Conservation (phyloP, 2,797 vertebrate species). For the Crenichthys baileyi region DNA sequence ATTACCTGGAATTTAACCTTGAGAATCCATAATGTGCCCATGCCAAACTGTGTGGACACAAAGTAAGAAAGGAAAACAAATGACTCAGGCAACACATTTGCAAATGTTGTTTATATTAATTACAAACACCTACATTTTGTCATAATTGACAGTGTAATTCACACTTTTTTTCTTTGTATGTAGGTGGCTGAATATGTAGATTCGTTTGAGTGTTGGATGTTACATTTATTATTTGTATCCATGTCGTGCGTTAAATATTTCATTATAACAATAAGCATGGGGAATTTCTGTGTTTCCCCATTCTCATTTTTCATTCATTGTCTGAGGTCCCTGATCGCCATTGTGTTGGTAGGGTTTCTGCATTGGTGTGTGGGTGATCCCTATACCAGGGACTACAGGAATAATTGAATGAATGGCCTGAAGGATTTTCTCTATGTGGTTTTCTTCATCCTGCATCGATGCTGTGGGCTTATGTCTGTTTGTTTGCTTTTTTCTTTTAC, state of each 20-base stretch:
- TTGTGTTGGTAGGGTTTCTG: constrained; percentile 24
- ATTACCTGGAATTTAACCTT: background rate
- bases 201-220: constrained; percentile 1
- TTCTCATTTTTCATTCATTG: constrained; percentile 42
- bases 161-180: too few relatives aligned
- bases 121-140: background rate
- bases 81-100: background rate
- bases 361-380: constrained; percentile 48
- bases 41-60: constrained; percentile 1
- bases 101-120: constrained; percentile 5
- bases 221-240: constrained; percentile 1
- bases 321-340: constrained; percentile 34
- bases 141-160: background rate
- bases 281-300: constrained; percentile 20
- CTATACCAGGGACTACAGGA: constrained; percentile 51
- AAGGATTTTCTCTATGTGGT: constrained; percentile 52
- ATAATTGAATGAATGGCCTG: constrained; percentile 69
- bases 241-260: constrained; percentile 11
- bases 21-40: background rate
- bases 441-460: constrained; percentile 39
- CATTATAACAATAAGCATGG: constrained; percentile 13
- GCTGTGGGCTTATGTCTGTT: constrained; percentile 22
- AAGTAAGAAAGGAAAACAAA: background rate
- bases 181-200: background rate
- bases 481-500: constrained; percentile 4